These are phyloP conservation scores for Achroia grisella DNA, from an alignment of 1,140 invertebrate genomes.

Conservation along the genomic window DNA sequence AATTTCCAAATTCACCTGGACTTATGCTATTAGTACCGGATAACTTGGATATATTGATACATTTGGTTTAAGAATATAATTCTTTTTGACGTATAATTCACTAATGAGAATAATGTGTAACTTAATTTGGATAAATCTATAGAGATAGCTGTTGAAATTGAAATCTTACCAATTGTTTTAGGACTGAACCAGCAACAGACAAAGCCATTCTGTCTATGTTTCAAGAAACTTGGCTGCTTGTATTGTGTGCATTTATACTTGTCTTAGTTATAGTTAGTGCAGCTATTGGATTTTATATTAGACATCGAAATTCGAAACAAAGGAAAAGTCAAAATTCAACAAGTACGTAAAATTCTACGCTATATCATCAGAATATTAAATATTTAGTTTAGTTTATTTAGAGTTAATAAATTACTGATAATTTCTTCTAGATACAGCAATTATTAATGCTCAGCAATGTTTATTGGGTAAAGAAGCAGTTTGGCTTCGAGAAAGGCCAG, in stretches of 20 bases:
- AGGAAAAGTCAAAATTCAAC: slow-evolving; percentile 54
- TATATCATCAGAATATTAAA: too few species aligned
- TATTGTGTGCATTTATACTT: slow-evolving; percentile 54
- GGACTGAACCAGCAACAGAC: slow-evolving; percentile 63
- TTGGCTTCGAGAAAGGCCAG: slow-evolving; percentile 57
- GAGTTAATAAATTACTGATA: too few species aligned
- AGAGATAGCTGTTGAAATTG: too few species aligned
- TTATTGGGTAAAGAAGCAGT: slow-evolving; percentile 62
- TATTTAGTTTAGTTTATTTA: too few species aligned
- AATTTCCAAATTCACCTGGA: too few species aligned
- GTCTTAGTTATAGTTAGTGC: slow-evolving; percentile 46
- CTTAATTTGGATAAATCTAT: too few species aligned
- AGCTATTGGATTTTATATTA: slow-evolving; percentile 52
- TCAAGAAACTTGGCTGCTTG: slow-evolving; percentile 66
- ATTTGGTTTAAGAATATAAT: too few species aligned
- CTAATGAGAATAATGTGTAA: too few species aligned
- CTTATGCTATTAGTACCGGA: too few species aligned
- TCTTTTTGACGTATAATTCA: too few species aligned
- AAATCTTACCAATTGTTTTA: slow-evolving; percentile 25
- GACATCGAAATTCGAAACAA: slow-evolving; percentile 48
- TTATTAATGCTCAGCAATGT: slow-evolving; percentile 59
- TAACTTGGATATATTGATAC: too few species aligned
- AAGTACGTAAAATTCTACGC: slow-evolving; percentile 24
- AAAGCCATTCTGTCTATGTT: slow-evolving; percentile 65
- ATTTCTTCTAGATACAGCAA: slow-evolving; percentile 39